Conservation (phyloP, 2,888 invertebrate species). For the Tinea pellionella region DNA sequence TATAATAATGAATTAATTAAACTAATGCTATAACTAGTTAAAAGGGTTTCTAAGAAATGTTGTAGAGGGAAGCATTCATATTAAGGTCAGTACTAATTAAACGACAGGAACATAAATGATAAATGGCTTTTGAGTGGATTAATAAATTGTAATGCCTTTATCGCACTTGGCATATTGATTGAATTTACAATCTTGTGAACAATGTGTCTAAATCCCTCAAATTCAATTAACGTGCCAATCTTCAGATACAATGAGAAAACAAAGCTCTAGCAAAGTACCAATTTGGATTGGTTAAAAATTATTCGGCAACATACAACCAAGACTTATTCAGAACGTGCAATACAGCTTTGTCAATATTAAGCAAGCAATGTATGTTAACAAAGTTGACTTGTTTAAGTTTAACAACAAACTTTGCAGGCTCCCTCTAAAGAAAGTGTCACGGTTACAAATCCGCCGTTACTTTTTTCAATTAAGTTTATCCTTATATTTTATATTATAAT, state of each 20-base stretch:
- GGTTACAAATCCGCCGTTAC: no score
- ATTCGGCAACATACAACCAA: no score
- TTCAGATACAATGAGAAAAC: neutral
- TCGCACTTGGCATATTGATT: neutral
- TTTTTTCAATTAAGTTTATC: no score
- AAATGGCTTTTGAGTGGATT: neutral
- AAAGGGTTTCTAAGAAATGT: neutral
- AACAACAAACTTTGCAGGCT: no score
- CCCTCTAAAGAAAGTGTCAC: no score
- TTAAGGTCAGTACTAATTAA: constrained; percentile 5
- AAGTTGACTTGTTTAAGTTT: no score
- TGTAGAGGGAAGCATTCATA: neutral
- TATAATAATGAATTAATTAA: neutral
- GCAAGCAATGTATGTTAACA: no score
- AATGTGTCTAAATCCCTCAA: neutral
- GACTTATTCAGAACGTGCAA: no score
- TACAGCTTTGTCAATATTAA: no score
- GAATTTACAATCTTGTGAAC: neutral
- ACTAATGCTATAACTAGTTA: neutral
- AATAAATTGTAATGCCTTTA: neutral
- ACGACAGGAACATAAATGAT: constrained; percentile 6
- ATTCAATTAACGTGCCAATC: neutral
- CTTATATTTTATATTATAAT: no score
- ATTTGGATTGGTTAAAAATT: no score
- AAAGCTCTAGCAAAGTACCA: no score